Conservation (phyloP, 2,888 invertebrate species). For the Seira sanloemensis region DNA sequence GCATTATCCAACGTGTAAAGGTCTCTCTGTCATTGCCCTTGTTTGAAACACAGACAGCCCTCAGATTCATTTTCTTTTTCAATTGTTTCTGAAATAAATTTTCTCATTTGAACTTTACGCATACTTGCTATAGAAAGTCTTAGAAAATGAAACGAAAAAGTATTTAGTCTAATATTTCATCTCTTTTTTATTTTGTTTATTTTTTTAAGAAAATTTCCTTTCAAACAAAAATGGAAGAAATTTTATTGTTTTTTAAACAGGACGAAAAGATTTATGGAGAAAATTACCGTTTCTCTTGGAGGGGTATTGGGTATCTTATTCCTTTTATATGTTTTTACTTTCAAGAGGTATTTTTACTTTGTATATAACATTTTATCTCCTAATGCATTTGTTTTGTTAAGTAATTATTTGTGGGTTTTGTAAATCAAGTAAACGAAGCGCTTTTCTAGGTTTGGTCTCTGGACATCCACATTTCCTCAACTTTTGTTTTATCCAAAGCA, state of each 20-base stretch:
- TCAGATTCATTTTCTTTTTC: background rate
- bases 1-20: background rate
- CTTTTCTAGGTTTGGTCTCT: no score
- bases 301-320: constrained; percentile 52
- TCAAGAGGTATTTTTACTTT: background rate
- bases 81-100: background rate
- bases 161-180: constrained; percentile 25
- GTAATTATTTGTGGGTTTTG: background rate
- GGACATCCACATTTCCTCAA: no score
- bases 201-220: constrained; percentile 41
- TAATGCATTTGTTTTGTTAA: background rate
- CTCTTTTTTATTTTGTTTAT: constrained; percentile 43
- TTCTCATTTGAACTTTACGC: background rate
- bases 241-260: constrained; percentile 19
- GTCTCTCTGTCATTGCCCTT: background rate
- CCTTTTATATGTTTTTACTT: constrained; percentile 26
- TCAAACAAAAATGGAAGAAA: constrained; percentile 12
- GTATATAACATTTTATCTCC: no score
- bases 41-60: background rate
- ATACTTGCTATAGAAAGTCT: background rate
- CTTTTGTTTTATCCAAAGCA: no score
- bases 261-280: constrained; percentile 51
- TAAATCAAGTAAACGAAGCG: background rate
- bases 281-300: constrained; percentile 50
- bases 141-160: background rate